phyloP scores from a whole-genome alignment of 2,113 vertebrate genomes.

The Hystrix brachyura region DNA sequence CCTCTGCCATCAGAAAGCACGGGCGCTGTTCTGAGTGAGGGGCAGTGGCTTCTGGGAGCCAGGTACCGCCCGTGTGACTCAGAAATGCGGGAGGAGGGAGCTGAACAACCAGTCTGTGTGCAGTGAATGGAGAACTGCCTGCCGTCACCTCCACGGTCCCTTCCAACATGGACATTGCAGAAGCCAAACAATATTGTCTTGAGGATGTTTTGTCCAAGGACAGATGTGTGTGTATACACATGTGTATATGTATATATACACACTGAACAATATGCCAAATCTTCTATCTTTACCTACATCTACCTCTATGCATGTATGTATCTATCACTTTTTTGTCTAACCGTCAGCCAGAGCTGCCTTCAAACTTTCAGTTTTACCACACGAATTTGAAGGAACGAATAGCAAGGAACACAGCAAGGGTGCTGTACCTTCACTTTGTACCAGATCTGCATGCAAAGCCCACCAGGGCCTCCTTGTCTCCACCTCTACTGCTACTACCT shows the following conservation, averaged over 20 bases:
- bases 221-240: background rate
- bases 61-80: background rate
- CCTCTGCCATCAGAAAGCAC: background rate
- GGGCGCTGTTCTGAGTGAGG: background rate
- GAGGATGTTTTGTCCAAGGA: background rate
- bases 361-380: background rate
- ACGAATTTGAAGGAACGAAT: no score
- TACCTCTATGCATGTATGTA: background rate
- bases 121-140: no score
- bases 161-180: background rate
- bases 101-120: fast-evolving
- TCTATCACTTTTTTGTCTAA: background rate
- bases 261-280: no score
- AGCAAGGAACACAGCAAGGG: background rate
- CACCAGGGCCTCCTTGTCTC: background rate
- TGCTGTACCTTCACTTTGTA: background rate
- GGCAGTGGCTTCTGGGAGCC: background rate
- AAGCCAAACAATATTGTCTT: background rate
- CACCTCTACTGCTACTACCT: background rate
- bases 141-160: background rate
- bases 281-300: background rate
- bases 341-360: background rate
- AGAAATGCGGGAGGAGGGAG: background rate
- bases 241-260: background rate
- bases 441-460: background rate